Conservation (phyloP, 2,113 vertebrate species). For the Canis aureus region DNA sequence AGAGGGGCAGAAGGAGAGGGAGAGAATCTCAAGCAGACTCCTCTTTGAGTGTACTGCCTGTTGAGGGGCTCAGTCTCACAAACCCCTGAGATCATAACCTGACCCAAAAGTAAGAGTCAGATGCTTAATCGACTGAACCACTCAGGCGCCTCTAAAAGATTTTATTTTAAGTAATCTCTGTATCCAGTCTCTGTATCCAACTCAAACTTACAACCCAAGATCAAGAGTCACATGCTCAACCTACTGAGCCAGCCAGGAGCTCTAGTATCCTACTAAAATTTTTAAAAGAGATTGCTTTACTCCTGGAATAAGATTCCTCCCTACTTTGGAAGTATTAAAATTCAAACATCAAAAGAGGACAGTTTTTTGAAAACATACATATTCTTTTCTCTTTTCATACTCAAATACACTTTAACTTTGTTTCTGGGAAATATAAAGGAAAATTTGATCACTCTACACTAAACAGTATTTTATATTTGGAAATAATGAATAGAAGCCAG, state of each 20-base stretch:
- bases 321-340: slow-evolving; percentile 9
- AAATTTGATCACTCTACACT: not conserved
- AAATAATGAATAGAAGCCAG: slow-evolving; percentile 56
- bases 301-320: not conserved
- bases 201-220: not conserved
- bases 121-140: not conserved
- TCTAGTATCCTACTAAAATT: not conserved
- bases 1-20: not conserved
- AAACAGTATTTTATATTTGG: slow-evolving; percentile 56
- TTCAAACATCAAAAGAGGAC: not conserved
- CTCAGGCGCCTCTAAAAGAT: not conserved
- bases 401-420: slow-evolving; percentile 34
- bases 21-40: not conserved
- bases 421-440: slow-evolving; percentile 23
- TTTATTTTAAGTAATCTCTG: not conserved
- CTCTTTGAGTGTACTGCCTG: not conserved
- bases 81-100: not conserved
- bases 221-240: not conserved
- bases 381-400: slow-evolving; percentile 29
- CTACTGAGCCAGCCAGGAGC: not conserved
- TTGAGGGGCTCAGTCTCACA: not conserved
- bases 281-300: not conserved
- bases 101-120: not conserved
- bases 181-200: not conserved
- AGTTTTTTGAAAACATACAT: not conserved